These are phyloP conservation scores for Mycetomoellerius zeteki DNA, from an alignment of 1,140 invertebrate genomes.

Conservation along the genomic window DNA sequence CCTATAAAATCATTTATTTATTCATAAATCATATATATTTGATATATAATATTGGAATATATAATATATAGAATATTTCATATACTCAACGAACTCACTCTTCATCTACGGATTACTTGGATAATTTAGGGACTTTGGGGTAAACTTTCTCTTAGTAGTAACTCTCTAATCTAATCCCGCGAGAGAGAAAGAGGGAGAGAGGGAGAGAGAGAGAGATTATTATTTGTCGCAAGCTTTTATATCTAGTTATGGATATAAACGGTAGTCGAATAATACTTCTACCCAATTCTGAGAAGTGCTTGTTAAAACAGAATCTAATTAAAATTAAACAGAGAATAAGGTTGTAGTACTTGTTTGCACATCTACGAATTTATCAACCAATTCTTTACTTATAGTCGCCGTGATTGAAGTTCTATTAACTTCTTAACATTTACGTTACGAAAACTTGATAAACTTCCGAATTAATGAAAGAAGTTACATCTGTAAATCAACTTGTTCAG, in stretches of 20 bases:
- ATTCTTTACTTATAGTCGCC: not conserved
- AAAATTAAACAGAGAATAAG: not conserved
- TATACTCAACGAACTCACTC: not conserved
- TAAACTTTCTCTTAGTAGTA: not conserved
- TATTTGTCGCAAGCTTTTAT: constrained; percentile 6
- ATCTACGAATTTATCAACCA: not conserved
- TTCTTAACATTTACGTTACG: not conserved
- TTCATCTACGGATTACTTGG: not conserved
- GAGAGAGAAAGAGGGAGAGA: not conserved
- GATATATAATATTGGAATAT: not conserved
- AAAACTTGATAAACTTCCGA: not conserved
- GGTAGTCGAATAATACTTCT: not conserved
- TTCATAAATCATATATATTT: not conserved
- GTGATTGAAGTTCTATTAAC: not conserved
- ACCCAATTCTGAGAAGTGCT: not conserved
- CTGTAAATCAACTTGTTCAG: not conserved
- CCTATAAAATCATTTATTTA: not conserved
- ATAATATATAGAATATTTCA: not conserved
- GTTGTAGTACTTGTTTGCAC: not conserved
- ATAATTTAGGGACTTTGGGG: not conserved
- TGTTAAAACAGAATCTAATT: constrained; percentile 15
- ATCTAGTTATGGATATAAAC: not conserved
- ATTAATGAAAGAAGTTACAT: not conserved
- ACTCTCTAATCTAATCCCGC: not conserved
- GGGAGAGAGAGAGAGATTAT: not conserved